phyloP scores from a whole-genome alignment of 2,888 invertebrate species.

The Germaria angustata region DNA sequence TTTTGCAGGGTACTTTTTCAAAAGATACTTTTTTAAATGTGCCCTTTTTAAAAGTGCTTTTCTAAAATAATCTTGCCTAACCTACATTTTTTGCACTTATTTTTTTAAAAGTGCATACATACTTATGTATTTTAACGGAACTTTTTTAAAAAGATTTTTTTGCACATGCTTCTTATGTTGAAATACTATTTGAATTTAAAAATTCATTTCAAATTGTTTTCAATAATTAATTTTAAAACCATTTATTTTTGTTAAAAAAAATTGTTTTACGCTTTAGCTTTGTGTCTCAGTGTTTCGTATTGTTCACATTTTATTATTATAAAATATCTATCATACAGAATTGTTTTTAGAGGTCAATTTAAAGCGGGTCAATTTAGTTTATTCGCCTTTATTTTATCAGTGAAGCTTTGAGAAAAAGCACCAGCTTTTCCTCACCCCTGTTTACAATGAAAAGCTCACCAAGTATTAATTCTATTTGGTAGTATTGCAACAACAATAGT shows the following conservation, averaged over 20 bases:
- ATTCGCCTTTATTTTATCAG: constrained; percentile 73
- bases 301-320: background rate
- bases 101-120: too few relatives aligned
- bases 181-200: too few relatives aligned
- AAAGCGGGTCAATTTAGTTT: constrained; percentile 80
- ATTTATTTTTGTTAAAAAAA: too few relatives aligned
- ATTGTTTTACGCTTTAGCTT: background rate
- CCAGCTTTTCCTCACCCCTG: constrained; percentile 8
- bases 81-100: too few relatives aligned
- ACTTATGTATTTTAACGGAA: too few relatives aligned
- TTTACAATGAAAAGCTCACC: background rate
- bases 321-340: constrained; percentile 27
- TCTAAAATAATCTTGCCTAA: too few relatives aligned
- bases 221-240: too few relatives aligned
- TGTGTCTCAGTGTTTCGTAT: background rate
- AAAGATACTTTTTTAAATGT: background rate
- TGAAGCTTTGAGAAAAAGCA: constrained; percentile 32
- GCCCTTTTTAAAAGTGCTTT: background rate
- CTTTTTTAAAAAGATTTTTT: too few relatives aligned
- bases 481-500: constrained; percentile 50
- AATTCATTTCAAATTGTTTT: background rate
- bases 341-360: constrained; percentile 75
- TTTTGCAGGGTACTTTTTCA: background rate
- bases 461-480: background rate
- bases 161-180: too few relatives aligned